Percentiles rank a stretch among this genome's conserved stretches.
Evolutionary conservation across 2,888 invertebrate genomes (phyloP).

Genomic region (Drosophila multiciliata): DNA sequence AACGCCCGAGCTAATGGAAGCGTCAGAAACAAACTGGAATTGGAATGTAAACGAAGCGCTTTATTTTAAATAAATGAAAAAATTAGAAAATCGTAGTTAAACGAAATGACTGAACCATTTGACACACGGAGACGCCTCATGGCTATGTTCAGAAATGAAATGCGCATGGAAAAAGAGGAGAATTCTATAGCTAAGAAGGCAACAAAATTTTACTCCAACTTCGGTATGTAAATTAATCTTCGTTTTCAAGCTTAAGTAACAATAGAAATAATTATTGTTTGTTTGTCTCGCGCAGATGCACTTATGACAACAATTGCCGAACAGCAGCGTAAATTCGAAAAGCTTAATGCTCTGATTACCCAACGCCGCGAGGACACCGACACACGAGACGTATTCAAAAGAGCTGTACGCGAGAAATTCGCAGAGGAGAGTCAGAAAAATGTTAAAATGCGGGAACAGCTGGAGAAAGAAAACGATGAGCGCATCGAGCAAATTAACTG

Average conservation of each 20-base stretch:
- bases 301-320: neutral
- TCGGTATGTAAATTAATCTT: conserved; percentile 32
- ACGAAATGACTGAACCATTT: conserved; percentile 30
- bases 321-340: conserved; percentile 30
- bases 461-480: conserved; percentile 19
- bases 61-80: conserved; percentile 16
- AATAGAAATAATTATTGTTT: neutral
- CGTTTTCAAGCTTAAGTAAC: neutral
- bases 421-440: conserved; percentile 20
- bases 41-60: conserved; percentile 32
- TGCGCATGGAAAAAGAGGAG: conserved; percentile 16
- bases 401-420: conserved; percentile 28
- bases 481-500: conserved; percentile 35
- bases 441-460: conserved; percentile 10
- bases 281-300: neutral
- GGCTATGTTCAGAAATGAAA: conserved; percentile 36
- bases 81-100: neutral
- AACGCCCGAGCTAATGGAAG: conserved; percentile 19
- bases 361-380: conserved; percentile 24
- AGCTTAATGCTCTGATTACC: neutral
- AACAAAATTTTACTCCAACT: conserved; percentile 25
- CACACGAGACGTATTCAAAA: conserved; percentile 13
- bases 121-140: conserved; percentile 39
- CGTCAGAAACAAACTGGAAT: conserved; percentile 13
- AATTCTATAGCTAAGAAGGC: conserved; percentile 34